Base-by-base conservation (phyloP, 2,888 invertebrate genomes). In the Habrosyne pyritoides region DNA sequence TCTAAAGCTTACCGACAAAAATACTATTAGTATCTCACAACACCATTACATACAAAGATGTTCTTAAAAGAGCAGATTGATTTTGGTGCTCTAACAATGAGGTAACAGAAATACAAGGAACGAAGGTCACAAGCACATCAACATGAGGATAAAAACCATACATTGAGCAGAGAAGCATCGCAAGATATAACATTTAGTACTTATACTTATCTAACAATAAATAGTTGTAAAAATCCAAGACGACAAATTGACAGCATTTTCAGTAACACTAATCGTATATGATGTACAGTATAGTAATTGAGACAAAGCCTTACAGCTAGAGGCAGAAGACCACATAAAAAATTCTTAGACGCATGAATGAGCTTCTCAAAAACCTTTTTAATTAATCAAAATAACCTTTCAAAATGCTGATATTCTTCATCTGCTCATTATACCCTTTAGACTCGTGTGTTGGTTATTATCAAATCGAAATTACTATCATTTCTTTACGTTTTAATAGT, bases 161-260 rank as follows among this genome's bases (percentile, higher is more conserved):
- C 57, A 24, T 81, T 79, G 83, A 83, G 84, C 86, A 79, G 76
- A 61, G 59, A 84, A 86, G 85, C 84, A 72, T 76, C 63, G 76
- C 73, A 76, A 69, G 67, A 67, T 67, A 73, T 79, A 81, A 79
- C 61, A 73, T 81, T 82, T 36, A 36, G 18, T 42, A 42, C 42
- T 42, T 18, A 42, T 82, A 83, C 69, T 77, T 76, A 80, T 64
- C 77, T 82, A 81, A 79, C 75, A 80, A 79, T 80, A 79, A 73
- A 81, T 81, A 86, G 75, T 82, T 76, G 68, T 86, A 83, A 83
- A 86, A 83, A 75, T 83, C 73, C 83, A 84, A 89, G 86, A 88
- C 83, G 83, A 84, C 74, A 86, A 91, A 91, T 91, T 91, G 91
- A 91, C 91, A 88, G 91, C 84, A 82, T 88, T 90, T 82, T 73